Base-by-base conservation (phyloP, 2,797 vertebrate species). In the Poeciliopsis gracilis region DNA sequence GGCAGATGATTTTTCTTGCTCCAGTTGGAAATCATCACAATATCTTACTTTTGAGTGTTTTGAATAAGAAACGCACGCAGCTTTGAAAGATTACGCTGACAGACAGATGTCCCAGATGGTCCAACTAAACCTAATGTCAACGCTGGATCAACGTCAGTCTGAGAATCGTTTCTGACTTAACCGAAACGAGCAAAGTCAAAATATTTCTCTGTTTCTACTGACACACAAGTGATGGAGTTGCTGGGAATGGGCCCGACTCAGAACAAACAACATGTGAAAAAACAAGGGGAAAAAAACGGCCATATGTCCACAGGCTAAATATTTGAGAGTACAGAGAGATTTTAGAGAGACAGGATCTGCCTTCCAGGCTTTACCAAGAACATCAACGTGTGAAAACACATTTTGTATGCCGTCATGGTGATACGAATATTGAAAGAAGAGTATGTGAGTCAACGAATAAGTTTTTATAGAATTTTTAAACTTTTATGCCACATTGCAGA, bases 101-200 rank as follows among this genome's bases (percentile, higher is more conserved):
- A 70, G 76, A 77, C 33, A 69, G 36, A 43, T 70, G 51, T 43
- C 33, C 36, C 75, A 77, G 16, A 66, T 38, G 75, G 47, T 63
- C 66, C 30, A 16, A 6, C 25, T 77, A 57, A 75, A 23, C 9
- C 41, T 70, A 53, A 70, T 38, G 63, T 69, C 59, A 38, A 28
- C 23, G 67, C 18, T 55, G 76, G 36, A 70, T 77, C 36, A 77
- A 41, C 16, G 15, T 43, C 38, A 55, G 8, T 43, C 18, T 43
- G 76, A 8, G n/a, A 55, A 77, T 69, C n/a, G 41, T 63, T 77
- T 55, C n/a, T 41, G 76, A 77, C 47, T 23, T 45, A 25, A 55
- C 47, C 41, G 25, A 77, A 69, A 69, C 47, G 36, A 67, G 45
- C 28, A 6, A 69, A 55, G 76, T 77, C 76, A 69, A 70, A 77